Evolutionary conservation across 2,888 invertebrate genomes (phyloP).

Genomic region (Rhaphigaster nebulosa): DNA sequence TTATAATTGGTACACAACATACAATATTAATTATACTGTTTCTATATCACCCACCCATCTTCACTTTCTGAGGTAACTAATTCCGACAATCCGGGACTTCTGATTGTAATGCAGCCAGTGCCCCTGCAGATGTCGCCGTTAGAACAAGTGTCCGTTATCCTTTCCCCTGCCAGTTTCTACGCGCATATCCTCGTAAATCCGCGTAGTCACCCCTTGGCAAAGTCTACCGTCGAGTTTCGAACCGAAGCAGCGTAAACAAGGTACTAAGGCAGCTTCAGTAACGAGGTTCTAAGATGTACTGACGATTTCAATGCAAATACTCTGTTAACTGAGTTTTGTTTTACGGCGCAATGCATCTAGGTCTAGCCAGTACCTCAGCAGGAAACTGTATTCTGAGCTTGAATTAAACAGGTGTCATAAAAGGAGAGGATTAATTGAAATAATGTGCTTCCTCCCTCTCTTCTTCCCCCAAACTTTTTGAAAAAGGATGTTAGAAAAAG

Average conservation of each 20-base stretch:
- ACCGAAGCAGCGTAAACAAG: not conserved
- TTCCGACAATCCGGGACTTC: not conserved
- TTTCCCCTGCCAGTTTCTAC: not conserved
- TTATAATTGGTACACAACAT: too few relatives aligned
- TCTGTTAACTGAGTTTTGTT: not conserved
- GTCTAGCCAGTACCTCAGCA: not conserved
- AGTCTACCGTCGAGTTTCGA: not conserved
- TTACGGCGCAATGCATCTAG: not conserved
- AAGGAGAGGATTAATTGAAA: not conserved
- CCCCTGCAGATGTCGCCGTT: slow-evolving; percentile 4
- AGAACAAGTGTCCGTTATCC: slow-evolving; percentile 41
- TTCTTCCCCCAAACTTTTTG: not conserved
- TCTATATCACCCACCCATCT: not conserved
- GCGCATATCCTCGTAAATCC: slow-evolving; percentile 36
- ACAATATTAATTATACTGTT: too few relatives aligned
- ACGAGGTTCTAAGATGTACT: not conserved
- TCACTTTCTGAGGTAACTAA: not conserved
- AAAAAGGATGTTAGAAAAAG: not conserved
- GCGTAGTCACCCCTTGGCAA: not conserved
- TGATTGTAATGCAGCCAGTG: not conserved
- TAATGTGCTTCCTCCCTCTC: not conserved
- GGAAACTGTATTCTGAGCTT: not conserved
- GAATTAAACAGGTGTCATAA: not conserved
- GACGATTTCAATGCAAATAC: not conserved
- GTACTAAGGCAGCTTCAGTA: not conserved